Evolutionary conservation across 92 coral and sea anemone genomes (phyloP).

Genomic region (Meandrina meandrites): DNA sequence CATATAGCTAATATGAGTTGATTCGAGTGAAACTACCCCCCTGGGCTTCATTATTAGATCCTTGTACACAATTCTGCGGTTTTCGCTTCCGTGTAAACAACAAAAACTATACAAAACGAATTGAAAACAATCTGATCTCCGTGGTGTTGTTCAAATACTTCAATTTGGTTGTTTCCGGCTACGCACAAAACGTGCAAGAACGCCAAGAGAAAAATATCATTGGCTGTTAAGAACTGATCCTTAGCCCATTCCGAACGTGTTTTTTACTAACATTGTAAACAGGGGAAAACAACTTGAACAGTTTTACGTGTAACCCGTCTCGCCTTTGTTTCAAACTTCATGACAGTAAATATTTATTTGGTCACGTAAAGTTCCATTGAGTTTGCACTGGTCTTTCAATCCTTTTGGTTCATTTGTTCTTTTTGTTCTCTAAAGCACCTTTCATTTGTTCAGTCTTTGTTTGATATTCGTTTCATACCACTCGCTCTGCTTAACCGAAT

Average conservation of each 20-base stretch:
- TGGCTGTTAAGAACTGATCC: not conserved
- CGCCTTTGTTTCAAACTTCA: not conserved
- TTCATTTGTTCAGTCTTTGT: not conserved
- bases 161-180: not conserved
- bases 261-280: not conserved
- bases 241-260: not conserved
- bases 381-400: not conserved
- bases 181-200: not conserved
- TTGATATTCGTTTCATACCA: slow-evolving; percentile 27
- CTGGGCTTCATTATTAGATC: not conserved
- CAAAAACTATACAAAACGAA: not conserved
- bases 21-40: not conserved
- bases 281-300: too few relatives aligned
- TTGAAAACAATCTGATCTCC: not conserved
- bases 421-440: not conserved
- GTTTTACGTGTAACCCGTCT: not conserved
- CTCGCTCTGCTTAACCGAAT: slow-evolving; percentile 12
- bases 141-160: not conserved
- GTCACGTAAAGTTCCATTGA: not conserved
- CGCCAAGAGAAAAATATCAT: not conserved
- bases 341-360: not conserved
- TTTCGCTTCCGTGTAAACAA: not conserved
- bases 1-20: not conserved
- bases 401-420: slow-evolving; percentile 1
- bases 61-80: not conserved